These are phyloP conservation scores for Perca schrenkii DNA, from an alignment of 2,113 vertebrate genomes.

Conservation along the genomic window DNA sequence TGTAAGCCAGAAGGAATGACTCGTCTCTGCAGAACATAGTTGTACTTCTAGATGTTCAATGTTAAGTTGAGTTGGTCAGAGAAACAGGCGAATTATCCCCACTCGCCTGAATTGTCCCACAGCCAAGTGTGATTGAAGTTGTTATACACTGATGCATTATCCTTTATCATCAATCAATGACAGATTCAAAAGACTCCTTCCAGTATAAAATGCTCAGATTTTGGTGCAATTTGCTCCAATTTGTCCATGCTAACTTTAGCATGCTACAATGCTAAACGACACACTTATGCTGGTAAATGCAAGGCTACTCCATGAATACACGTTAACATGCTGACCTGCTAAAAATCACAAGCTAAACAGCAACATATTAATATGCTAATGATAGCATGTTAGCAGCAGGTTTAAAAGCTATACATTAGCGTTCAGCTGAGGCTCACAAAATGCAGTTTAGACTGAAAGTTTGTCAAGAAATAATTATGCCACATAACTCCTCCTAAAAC, in stretches of 20 bases:
- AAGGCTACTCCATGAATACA: not conserved
- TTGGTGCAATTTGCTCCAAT: not conserved
- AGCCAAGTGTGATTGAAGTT: not conserved
- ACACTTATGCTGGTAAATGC: not conserved
- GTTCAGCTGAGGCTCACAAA: not conserved
- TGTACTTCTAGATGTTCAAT: not conserved
- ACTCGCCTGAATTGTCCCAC: not conserved
- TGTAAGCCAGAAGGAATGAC: constrained; percentile 1
- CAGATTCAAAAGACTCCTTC: not conserved
- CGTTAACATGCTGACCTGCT: not conserved
- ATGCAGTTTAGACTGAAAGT: not conserved
- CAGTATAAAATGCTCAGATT: not conserved
- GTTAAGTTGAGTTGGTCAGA: not conserved
- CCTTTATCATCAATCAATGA: not conserved
- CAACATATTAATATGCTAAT: not conserved
- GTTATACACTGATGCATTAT: no score
- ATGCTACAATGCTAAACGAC: not conserved
- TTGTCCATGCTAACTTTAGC: not conserved
- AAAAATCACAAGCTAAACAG: not conserved
- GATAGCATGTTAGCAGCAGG: not conserved
- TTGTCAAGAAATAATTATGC: not conserved
- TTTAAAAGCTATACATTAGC: not conserved
- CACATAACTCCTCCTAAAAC: not conserved
- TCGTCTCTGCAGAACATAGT: not conserved
- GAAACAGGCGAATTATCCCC: not conserved